phyloP scores from a whole-genome alignment of 53 echinoderm and acorn worm species.

The Temnopleurus reevesii region DNA sequence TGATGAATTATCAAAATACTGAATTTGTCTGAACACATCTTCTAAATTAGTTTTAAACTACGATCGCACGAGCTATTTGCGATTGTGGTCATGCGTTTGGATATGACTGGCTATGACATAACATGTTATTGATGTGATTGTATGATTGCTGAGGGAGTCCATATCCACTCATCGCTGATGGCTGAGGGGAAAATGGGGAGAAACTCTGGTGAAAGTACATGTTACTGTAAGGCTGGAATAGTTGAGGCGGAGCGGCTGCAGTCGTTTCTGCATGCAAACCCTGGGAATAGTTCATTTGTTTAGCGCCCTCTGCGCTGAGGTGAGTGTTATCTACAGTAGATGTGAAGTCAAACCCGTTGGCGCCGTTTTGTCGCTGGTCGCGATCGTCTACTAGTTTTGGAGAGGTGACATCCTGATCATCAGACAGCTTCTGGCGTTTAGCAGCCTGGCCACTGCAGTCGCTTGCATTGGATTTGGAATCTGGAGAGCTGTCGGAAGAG shows the following conservation, averaged over 20 bases:
- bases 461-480: slow-evolving; percentile 1
- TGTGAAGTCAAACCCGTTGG: background rate
- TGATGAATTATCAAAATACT: too few species aligned
- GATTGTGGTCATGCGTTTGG: slow-evolving; percentile 12
- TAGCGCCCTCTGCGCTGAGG: slow-evolving; percentile 13
- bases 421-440: slow-evolving; percentile 30
- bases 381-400: background rate
- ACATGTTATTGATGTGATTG: background rate
- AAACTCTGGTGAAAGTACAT: slow-evolving; percentile 32
- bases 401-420: background rate
- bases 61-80: too few species aligned
- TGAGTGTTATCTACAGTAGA: background rate
- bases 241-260: background rate
- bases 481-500: slow-evolving; percentile 48
- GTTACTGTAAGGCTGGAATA: slow-evolving; percentile 37
- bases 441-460: background rate
- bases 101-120: slow-evolving; percentile 21
- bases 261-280: background rate
- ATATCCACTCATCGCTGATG: background rate
- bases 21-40: too few species aligned
- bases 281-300: background rate
- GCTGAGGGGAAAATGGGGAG: slow-evolving; percentile 16
- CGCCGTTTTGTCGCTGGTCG: background rate
- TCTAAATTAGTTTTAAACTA: too few species aligned
- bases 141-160: background rate